These are phyloP conservation scores for Lindbergichthys nudifrons DNA, from an alignment of 2,797 vertebrate species.

Conservation along the genomic window DNA sequence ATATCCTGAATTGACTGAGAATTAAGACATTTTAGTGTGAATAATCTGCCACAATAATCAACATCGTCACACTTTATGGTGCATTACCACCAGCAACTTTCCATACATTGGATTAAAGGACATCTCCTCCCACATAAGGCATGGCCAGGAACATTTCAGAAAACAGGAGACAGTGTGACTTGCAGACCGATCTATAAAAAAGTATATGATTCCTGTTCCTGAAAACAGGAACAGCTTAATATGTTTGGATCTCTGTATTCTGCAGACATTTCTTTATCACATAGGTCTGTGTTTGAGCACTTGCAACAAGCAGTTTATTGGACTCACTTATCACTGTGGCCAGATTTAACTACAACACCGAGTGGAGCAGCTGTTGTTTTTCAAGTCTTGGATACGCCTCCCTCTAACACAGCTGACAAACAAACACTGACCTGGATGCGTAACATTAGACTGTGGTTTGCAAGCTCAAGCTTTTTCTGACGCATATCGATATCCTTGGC, in stretches of 20 bases:
- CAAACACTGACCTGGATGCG: constrained; percentile 87
- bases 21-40: too few species aligned
- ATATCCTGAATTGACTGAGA: too few species aligned
- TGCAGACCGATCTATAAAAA: not conserved
- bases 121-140: too few species aligned
- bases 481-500: constrained; percentile 89
- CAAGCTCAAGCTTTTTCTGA: constrained; percentile 91
- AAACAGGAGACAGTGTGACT: not conserved
- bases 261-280: not conserved
- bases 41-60: too few species aligned
- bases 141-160: not conserved
- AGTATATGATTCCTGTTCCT: not conserved
- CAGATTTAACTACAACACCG: not conserved
- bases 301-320: not conserved
- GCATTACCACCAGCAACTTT: too few species aligned
- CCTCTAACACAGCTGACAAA: not conserved
- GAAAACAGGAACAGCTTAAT: not conserved
- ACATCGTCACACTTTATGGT: too few species aligned
- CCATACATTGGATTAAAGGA: too few species aligned
- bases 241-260: not conserved
- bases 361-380: not conserved
- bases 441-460: constrained; percentile 89
- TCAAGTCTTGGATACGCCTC: not conserved
- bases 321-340: not conserved
- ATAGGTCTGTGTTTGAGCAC: not conserved